Evolutionary conservation across 2,113 vertebrate genomes (phyloP), one percentile per base, ranked within the genome.

Genomic region (Xiphorhynchus elegans): DNA sequence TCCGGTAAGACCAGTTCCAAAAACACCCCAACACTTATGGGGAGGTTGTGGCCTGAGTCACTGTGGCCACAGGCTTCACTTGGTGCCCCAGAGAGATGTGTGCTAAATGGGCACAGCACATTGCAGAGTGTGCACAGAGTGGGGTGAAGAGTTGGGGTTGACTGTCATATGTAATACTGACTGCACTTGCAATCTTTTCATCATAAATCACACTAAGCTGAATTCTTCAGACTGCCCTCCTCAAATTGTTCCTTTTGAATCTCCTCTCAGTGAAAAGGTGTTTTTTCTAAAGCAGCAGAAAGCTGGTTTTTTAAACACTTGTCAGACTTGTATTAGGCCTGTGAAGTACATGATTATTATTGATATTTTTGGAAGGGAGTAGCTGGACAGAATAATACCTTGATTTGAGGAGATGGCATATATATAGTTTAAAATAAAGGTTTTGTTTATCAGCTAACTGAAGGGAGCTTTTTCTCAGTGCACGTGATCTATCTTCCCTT

Each of bases 1-100:
- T 28, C 99, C 99, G 77, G 99, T 99, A 98, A 91, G 95, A 49
- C 20, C 7, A 55, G 42, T 59, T 86, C 28, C 69, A 31, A 7
- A 70, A 50, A 28, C 14, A 10, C 50, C 46, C 47, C 10, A 56
- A 53, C 9, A 8, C 50, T 31, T 17, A 44, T 31, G 20, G 8
- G 55, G 11, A n/a, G 52, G 25, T 76, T n/a, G 14, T 12, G 35
- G 29, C 26, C 56, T 40, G 46, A 28, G 21, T 46, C 49, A 7
- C 26, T 46, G 47, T 40, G 39, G 25, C 67, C 35, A 13, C 37
- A 52, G 35, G 21, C 50, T 55, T 69, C 8, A n/a, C 80, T 91
- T 68, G 60, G 24, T 66, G 44, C 28, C 1, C 0, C 17, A 19
- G 59, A 52, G 64, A 68, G 73, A 31, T 0, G 0, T 2, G 7